Percentiles rank a stretch among this genome's conserved stretches.
Conservation (phyloP, 2,888 invertebrate species). For the Lamproptera curius region DNA sequence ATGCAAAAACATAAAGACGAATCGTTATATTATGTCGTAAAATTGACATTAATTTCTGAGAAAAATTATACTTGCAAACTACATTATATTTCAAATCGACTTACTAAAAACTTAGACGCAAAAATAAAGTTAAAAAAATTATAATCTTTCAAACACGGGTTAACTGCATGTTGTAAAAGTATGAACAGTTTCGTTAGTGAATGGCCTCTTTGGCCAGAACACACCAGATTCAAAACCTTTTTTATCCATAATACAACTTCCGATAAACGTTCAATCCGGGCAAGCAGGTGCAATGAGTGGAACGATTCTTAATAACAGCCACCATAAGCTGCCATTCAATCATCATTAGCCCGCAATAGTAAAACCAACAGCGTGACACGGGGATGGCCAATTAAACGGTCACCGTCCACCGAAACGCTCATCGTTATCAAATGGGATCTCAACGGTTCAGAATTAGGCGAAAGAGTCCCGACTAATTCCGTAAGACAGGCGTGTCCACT, state of each 20-base stretch:
- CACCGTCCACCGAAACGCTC: slow-evolving; percentile 5
- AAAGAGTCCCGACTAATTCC: slow-evolving; percentile 52
- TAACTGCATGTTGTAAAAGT: no score
- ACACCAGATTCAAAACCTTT: background rate
- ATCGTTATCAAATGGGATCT: slow-evolving; percentile 52
- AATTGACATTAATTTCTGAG: no score
- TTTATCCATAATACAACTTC: background rate
- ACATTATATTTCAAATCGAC: no score
- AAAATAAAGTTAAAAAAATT: no score
- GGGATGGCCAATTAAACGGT: slow-evolving; percentile 33
- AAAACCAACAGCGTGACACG: slow-evolving; percentile 43
- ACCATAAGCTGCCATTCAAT: slow-evolving; percentile 16
- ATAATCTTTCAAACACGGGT: no score
- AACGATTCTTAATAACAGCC: no score
- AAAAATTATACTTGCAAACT: no score
- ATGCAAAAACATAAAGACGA: no score
- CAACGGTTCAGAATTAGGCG: slow-evolving; percentile 52
- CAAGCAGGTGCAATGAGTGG: slow-evolving; percentile 16
- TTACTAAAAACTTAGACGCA: no score
- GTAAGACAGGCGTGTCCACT: slow-evolving; percentile 73
- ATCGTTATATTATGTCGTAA: no score
- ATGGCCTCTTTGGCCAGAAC: no score
- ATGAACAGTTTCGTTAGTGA: no score
- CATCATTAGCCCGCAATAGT: slow-evolving; percentile 18
- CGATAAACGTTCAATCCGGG: background rate